These are phyloP conservation scores for Apostichopus leukothele DNA, from an alignment of 53 echinoderm and acorn worm genomes.

Conservation along the genomic window DNA sequence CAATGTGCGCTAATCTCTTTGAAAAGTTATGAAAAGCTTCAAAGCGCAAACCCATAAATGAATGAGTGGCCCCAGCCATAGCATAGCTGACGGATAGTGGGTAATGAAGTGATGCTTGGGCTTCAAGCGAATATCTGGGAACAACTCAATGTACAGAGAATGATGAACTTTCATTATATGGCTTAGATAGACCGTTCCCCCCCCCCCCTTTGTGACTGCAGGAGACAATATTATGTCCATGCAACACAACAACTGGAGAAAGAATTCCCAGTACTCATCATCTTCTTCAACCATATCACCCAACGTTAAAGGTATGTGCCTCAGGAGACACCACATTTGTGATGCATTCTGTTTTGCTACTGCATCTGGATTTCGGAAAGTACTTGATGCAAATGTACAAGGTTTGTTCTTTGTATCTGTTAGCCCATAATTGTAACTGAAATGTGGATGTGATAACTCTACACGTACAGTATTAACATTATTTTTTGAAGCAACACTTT, in stretches of 20 bases:
- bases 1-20: constrained; percentile 48
- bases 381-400: background rate
- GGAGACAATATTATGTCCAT: constrained; percentile 52
- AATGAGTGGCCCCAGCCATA: constrained; percentile 49
- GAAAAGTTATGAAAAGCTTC: constrained; percentile 62
- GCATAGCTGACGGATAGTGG: constrained; percentile 56
- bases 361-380: constrained; percentile 45
- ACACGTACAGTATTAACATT: too few species aligned
- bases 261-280: constrained; percentile 46
- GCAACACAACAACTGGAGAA: constrained; percentile 30
- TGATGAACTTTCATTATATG: constrained; percentile 59
- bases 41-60: constrained; percentile 63
- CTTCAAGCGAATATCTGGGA: constrained; percentile 11
- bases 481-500: too few species aligned
- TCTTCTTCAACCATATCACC: constrained; percentile 52
- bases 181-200: constrained; percentile 3
- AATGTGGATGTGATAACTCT: too few species aligned
- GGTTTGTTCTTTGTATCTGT: constrained; percentile 50
- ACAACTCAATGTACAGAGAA: constrained; percentile 37
- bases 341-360: constrained; percentile 48
- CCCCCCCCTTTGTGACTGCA: background rate
- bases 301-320: constrained; percentile 46
- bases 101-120: constrained; percentile 65
- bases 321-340: constrained; percentile 54
- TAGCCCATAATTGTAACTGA: constrained; percentile 53